Conservation (phyloP, 2,888 invertebrate genomes). For the Amphipoea lucens region DNA sequence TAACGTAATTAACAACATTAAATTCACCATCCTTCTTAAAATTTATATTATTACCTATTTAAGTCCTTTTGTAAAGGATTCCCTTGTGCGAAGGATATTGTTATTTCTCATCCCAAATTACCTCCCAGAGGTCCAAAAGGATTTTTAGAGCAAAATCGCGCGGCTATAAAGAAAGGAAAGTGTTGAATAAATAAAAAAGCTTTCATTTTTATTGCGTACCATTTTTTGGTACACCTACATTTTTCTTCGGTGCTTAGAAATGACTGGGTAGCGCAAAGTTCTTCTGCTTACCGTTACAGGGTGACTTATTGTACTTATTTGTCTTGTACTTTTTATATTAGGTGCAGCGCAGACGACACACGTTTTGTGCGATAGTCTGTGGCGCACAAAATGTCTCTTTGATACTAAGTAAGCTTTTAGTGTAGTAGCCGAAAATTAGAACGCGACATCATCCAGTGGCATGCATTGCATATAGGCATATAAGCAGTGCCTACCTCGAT, state of each 20-base stretch:
- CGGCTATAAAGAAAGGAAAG: slow-evolving; percentile 64
- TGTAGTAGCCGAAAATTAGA: too few species aligned
- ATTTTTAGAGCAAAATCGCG: slow-evolving; percentile 67
- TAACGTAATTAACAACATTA: slow-evolving; percentile 66
- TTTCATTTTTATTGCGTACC: slow-evolving; percentile 68
- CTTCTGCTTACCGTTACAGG: slow-evolving; percentile 46
- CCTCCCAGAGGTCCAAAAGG: slow-evolving; percentile 69
- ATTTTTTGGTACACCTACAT: slow-evolving; percentile 60
- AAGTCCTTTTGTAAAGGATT: slow-evolving; percentile 57
- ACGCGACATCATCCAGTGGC: too few species aligned
- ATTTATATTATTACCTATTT: slow-evolving; percentile 66
- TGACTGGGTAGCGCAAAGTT: slow-evolving; percentile 57
- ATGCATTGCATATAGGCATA: too few species aligned
- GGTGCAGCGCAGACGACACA: too few species aligned
- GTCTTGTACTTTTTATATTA: slow-evolving; percentile 20
- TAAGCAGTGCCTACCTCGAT: too few species aligned
- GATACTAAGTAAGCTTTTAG: too few species aligned
- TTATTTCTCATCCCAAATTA: slow-evolving; percentile 67
- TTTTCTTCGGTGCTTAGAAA: slow-evolving; percentile 59
- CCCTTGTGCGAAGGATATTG: slow-evolving; percentile 57
- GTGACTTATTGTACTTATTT: slow-evolving; percentile 56
- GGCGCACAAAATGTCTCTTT: too few species aligned
- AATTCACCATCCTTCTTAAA: slow-evolving; percentile 61
- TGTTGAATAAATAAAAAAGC: slow-evolving; percentile 69
- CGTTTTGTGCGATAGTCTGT: too few species aligned